A percentile compares a stretch with the other conserved stretches of the same genome.
Conservation (phyloP, 2,113 vertebrate species). For the Rhea americana region DNA sequence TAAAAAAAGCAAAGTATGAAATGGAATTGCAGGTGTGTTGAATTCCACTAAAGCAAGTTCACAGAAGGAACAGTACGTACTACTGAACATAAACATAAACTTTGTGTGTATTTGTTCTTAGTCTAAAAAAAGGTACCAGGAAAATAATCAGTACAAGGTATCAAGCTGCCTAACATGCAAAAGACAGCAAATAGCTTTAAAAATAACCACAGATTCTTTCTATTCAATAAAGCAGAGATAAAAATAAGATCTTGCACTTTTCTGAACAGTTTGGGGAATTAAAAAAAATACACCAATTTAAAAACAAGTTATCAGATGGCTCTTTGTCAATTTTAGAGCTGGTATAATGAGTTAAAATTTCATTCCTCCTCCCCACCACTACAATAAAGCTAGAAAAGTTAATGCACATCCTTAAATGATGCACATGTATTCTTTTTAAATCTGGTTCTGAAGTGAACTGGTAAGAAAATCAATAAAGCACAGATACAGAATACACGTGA, state of each 20-base stretch:
- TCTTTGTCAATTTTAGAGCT: background rate
- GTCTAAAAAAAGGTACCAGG: background rate
- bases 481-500: background rate
- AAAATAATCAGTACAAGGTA: background rate
- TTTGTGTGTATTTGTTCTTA: background rate
- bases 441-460: fast-evolving
- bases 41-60: background rate
- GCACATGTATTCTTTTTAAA: background rate
- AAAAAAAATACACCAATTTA: fast-evolving
- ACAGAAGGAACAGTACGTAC: background rate
- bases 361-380: background rate
- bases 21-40: background rate
- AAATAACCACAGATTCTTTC: background rate
- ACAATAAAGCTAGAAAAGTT: background rate
- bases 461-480: background rate
- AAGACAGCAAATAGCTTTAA: background rate
- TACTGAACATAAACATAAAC: background rate
- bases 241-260: background rate
- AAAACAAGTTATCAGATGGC: background rate
- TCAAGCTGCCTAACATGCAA: background rate
- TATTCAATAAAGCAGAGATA: background rate
- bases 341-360: background rate
- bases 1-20: background rate
- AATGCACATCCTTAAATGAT: background rate
- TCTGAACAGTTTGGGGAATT: background rate